A percentile compares a stretch with the other conserved stretches of the same genome.
Conservation (phyloP, 2,113 vertebrate species). For the Hirundichthys speculiger region DNA sequence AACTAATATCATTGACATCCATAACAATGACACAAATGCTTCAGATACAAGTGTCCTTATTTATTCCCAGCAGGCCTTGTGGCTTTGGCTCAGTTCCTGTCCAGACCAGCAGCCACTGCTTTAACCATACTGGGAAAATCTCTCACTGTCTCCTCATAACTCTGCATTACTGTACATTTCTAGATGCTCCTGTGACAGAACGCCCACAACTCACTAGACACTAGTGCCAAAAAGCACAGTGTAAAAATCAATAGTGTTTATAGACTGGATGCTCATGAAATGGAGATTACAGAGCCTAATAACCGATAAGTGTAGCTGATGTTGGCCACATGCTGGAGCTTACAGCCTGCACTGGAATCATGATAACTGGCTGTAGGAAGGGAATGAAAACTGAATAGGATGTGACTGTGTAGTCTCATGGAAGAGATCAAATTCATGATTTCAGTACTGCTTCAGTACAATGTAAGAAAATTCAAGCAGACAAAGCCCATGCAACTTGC, state of each 20-base stretch:
- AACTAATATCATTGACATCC: slow-evolving; percentile 18
- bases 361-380: slow-evolving; percentile 40
- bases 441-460: not conserved
- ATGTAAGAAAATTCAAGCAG: not conserved
- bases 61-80: slow-evolving; percentile 8
- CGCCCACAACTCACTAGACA: slow-evolving; percentile 53
- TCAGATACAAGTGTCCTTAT: slow-evolving; percentile 3
- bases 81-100: not conserved
- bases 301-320: slow-evolving; percentile 61
- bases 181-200: slow-evolving; percentile 50
- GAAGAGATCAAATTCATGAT: slow-evolving; percentile 7
- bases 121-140: slow-evolving; percentile 25
- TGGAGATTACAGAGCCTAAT: slow-evolving; percentile 69
- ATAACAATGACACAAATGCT: slow-evolving; percentile 1
- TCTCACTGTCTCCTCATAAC: slow-evolving; percentile 13
- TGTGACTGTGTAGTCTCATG: slow-evolving; percentile 34
- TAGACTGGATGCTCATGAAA: slow-evolving; percentile 73
- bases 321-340: slow-evolving; percentile 44
- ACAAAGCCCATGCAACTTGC: not conserved
- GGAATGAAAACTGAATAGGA: slow-evolving; percentile 53
- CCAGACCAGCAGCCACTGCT: slow-evolving; percentile 11
- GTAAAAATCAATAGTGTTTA: slow-evolving; percentile 80
- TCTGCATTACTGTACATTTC: slow-evolving; percentile 71
- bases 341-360: slow-evolving; percentile 38
- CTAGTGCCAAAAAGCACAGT: slow-evolving; percentile 58